Percentiles rank a stretch among this genome's conserved stretches.
These are phyloP conservation scores for Calyptomena viridis DNA, from an alignment of 2,113 vertebrate genomes.

Conservation along the genomic window DNA sequence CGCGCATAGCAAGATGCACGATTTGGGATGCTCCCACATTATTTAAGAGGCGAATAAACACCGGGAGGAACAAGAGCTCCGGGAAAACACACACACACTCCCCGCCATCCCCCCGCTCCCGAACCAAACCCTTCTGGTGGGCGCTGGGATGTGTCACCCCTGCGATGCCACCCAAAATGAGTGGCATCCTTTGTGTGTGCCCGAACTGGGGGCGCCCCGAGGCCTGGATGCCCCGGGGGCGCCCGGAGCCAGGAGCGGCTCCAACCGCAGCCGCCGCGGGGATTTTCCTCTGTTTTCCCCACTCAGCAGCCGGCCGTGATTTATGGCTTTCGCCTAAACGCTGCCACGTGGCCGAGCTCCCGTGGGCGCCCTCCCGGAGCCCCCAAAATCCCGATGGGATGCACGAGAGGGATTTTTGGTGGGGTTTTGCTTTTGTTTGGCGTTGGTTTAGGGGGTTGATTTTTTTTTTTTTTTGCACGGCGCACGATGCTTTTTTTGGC, in stretches of 20 bases:
- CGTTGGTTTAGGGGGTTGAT: neutral
- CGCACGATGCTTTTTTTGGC: accelerated
- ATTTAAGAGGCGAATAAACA: neutral
- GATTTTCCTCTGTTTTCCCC: neutral
- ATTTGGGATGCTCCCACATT: neutral
- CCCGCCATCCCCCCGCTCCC: too few species aligned
- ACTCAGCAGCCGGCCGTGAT: neutral
- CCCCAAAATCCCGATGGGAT: neutral
- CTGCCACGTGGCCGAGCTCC: neutral
- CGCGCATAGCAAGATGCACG: conserved; percentile 15
- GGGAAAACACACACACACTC: too few species aligned
- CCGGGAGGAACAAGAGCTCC: too few species aligned
- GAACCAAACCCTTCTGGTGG: neutral
- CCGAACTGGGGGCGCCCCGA: accelerated
- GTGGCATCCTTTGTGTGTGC: accelerated
- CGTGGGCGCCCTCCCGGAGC: neutral
- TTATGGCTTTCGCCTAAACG: neutral
- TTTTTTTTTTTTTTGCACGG: accelerated
- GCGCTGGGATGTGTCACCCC: accelerated
- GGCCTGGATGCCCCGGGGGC: neutral
- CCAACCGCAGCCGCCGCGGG: neutral
- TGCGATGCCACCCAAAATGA: accelerated
- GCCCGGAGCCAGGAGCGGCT: neutral
- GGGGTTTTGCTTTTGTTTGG: neutral
- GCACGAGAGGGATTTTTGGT: neutral